Evolutionary conservation across 2,888 invertebrate genomes (phyloP).

Genomic region (Caenorhabditis sinica): DNA sequence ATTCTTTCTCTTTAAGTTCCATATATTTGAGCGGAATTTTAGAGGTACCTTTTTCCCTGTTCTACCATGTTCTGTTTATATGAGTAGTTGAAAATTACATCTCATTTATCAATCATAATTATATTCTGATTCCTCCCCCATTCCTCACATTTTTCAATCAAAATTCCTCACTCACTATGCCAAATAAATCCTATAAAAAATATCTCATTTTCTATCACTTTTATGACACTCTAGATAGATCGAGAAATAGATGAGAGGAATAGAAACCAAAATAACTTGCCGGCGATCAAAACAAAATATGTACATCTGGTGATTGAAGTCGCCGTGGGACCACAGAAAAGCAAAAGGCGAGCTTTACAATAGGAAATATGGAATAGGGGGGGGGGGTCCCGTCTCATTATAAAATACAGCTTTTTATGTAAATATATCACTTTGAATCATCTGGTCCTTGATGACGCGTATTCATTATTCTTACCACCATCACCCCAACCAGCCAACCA

Average conservation of each 20-base stretch:
- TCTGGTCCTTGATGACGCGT: conserved; percentile 49
- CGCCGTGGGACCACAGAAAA: conserved; percentile 30
- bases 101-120: no score
- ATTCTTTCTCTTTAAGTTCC: no score
- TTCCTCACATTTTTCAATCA: no score
- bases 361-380: background rate
- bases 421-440: conserved; percentile 49
- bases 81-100: no score
- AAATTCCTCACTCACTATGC: no score
- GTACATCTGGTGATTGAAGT: conserved; percentile 48
- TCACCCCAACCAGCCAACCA: background rate
- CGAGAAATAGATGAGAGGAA: background rate
- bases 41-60: no score
- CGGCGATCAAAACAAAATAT: background rate
- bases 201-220: no score
- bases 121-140: no score
- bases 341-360: conserved; percentile 15
- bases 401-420: conserved; percentile 51
- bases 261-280: background rate
- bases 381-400: conserved; percentile 28
- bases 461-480: conserved; percentile 40
- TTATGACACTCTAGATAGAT: background rate
- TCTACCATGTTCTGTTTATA: no score
- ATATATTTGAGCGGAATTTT: no score
- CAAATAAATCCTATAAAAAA: no score